Conservation (phyloP, 2,888 invertebrate species). For the Deilephila elpenor region DNA sequence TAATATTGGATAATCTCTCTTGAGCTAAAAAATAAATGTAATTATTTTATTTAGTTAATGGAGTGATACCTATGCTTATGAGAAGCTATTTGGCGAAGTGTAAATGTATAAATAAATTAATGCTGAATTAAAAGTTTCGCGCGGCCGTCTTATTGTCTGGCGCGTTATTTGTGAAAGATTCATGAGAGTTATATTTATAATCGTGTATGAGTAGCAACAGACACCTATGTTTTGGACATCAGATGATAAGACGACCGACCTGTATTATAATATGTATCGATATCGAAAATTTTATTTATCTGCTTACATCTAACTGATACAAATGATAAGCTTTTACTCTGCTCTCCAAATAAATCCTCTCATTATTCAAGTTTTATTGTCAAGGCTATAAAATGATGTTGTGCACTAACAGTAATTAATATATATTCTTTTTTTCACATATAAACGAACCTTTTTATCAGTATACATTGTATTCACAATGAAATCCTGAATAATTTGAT, state of each 20-base stretch:
- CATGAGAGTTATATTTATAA: constrained; percentile 28
- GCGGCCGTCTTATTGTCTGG: constrained; percentile 66
- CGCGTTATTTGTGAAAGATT: constrained; percentile 30
- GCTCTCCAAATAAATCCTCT: constrained; percentile 41
- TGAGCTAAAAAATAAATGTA: constrained; percentile 60
- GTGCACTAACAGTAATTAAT: neutral
- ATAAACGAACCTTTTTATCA: too few species aligned
- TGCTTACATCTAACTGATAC: constrained; percentile 74
- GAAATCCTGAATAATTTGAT: too few species aligned
- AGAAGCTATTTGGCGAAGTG: constrained; percentile 71
- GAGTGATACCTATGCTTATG: constrained; percentile 68
- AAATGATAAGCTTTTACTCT: constrained; percentile 72
- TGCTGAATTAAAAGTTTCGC: constrained; percentile 65
- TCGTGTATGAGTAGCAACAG: constrained; percentile 3
- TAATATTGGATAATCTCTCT: constrained; percentile 41
- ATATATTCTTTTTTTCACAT: neutral
- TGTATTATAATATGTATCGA: constrained; percentile 67
- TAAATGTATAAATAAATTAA: constrained; percentile 81
- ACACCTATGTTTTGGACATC: constrained; percentile 41
- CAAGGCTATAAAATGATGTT: neutral
- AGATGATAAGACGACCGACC: constrained; percentile 65
- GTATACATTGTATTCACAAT: too few species aligned
- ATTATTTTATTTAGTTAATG: constrained; percentile 69
- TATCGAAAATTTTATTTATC: constrained; percentile 75
- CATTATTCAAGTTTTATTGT: neutral